These are phyloP conservation scores for Casuarius casuarius DNA, from an alignment of 2,113 vertebrate genomes.

Conservation along the genomic window DNA sequence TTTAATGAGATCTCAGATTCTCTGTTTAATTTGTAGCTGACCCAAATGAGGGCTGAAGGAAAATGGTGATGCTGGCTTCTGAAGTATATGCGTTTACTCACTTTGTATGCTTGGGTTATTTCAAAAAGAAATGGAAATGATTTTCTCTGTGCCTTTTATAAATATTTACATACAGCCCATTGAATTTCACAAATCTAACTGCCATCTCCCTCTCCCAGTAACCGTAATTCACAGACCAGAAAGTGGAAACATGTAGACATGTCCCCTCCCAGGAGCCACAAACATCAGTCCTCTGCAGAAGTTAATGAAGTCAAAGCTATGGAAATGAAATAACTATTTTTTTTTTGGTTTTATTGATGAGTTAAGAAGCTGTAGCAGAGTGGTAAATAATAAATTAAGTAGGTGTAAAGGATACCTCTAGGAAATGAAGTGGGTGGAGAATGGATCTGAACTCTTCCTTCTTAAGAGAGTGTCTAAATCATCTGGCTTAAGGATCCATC, in stretches of 20 bases:
- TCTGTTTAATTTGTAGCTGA: background rate
- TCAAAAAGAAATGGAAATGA: background rate
- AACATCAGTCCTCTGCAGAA: background rate
- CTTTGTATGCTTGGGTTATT: background rate
- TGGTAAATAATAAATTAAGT: background rate
- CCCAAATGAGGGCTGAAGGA: background rate
- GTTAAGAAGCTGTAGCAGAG: background rate
- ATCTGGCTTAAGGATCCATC: background rate
- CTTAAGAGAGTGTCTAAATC: background rate
- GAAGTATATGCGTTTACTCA: background rate
- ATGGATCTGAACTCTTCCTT: background rate
- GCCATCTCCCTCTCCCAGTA: conserved; percentile 1
- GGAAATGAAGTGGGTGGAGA: background rate
- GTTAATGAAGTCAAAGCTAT: background rate
- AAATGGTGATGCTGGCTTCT: background rate
- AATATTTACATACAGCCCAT: background rate
- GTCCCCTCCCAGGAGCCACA: background rate
- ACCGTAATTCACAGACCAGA: conserved; percentile 25
- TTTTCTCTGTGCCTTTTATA: conserved; percentile 6
- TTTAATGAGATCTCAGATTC: background rate
- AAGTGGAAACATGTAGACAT: conserved; percentile 57
- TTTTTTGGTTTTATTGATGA: background rate
- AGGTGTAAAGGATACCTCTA: background rate
- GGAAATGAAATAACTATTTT: background rate
- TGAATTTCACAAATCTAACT: background rate